Conservation (phyloP, 2,888 invertebrate species). For the Notocelia uddmanniana region DNA sequence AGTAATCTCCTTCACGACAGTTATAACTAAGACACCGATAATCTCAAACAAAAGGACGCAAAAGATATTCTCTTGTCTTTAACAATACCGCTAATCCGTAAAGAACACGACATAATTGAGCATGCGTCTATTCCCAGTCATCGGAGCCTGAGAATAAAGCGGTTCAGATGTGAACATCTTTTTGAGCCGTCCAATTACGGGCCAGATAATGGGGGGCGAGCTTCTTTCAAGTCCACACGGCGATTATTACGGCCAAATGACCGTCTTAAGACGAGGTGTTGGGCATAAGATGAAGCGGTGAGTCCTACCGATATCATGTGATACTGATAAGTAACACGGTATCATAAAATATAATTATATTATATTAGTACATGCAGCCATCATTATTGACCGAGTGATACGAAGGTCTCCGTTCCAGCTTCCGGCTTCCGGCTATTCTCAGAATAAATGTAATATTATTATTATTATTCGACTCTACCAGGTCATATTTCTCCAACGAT, state of each 20-base stretch:
- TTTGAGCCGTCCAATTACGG: constrained; percentile 45
- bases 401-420: too few species aligned
- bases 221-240: constrained; percentile 45
- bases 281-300: constrained; percentile 11
- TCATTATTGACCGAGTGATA: too few species aligned
- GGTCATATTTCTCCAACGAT: too few species aligned
- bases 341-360: too few species aligned
- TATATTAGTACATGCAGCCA: too few species aligned
- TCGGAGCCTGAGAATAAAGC: constrained; percentile 42
- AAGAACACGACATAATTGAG: constrained; percentile 42
- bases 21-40: neutral
- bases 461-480: too few species aligned
- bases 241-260: constrained; percentile 47
- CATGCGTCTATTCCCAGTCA: constrained; percentile 35
- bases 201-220: constrained; percentile 44
- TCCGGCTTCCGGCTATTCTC: too few species aligned
- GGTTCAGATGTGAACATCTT: constrained; percentile 45
- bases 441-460: too few species aligned
- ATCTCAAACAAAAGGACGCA: constrained; percentile 13
- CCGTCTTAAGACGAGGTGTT: constrained; percentile 35
- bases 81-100: constrained; percentile 35
- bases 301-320: neutral
- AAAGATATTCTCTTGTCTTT: constrained; percentile 26
- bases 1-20: neutral
- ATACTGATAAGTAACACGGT: too few species aligned